A percentile compares a stretch with the other conserved stretches of the same genome.
These are phyloP conservation scores for Geococcyx californianus DNA, from an alignment of 2,113 vertebrate genomes.

Conservation along the genomic window DNA sequence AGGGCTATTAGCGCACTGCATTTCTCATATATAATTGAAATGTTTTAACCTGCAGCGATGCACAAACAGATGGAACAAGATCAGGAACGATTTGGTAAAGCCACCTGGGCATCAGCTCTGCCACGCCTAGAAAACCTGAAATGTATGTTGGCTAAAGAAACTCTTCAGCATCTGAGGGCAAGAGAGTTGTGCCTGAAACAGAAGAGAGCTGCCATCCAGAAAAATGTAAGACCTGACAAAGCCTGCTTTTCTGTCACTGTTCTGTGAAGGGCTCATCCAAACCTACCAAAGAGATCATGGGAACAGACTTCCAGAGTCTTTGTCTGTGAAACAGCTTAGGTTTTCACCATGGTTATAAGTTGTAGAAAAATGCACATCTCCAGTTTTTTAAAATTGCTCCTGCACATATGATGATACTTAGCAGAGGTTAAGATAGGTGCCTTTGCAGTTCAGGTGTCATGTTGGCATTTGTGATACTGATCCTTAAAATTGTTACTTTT, in stretches of 20 bases:
- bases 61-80: constrained; percentile 92
- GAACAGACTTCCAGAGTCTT: background rate
- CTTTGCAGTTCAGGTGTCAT: background rate
- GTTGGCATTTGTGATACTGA: background rate
- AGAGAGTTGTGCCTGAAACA: constrained; percentile 89
- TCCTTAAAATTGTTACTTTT: background rate
- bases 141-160: constrained; percentile 89
- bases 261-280: background rate
- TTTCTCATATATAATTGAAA: background rate
- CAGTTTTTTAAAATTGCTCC: background rate
- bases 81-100: constrained; percentile 84
- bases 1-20: background rate
- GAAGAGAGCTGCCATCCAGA: constrained; percentile 80
- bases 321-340: background rate
- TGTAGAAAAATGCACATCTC: background rate
- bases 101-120: constrained; percentile 86
- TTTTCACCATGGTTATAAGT: background rate
- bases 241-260: background rate
- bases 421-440: background rate
- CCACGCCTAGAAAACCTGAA: constrained; percentile 88
- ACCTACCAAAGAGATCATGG: background rate
- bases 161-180: constrained; percentile 89
- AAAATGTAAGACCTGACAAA: constrained; percentile 71
- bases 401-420: background rate
- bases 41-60: constrained; percentile 80